A percentile compares a stretch with the other conserved stretches of the same genome.
Conservation (phyloP, 37 sponge, comb jelly and placozoan species). For the Chondrilla cf. caribensis region DNA sequence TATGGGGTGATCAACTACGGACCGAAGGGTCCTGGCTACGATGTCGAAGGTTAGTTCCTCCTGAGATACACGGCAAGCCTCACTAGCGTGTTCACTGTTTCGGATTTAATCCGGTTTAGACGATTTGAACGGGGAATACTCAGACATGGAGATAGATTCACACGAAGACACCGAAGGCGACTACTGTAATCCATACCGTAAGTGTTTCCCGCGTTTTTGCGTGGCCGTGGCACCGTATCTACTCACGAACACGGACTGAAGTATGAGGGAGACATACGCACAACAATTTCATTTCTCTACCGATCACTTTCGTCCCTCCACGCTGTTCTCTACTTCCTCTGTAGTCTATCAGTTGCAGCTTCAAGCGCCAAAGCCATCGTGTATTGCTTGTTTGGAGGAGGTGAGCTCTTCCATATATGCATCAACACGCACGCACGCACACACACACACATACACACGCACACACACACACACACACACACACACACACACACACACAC, state of each 20-base stretch:
- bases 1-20: constrained; percentile 2
- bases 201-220: constrained; percentile 18
- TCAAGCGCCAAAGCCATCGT: constrained; percentile 52
- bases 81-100: background rate
- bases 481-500: too few species aligned
- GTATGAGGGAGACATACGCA: too few species aligned
- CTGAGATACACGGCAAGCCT: background rate
- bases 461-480: too few species aligned
- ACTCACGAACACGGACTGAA: too few species aligned
- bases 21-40: background rate
- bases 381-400: constrained; percentile 34
- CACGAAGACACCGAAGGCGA: constrained; percentile 38
- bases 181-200: constrained; percentile 76
- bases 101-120: background rate
- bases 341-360: constrained; percentile 78
- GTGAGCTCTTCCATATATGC: too few species aligned
- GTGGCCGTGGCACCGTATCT: background rate
- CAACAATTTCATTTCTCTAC: too few species aligned
- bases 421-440: background rate
- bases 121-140: background rate
- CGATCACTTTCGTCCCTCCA: too few species aligned
- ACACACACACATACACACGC: background rate
- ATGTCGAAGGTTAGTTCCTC: background rate
- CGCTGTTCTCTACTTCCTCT: background rate
- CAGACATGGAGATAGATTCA: background rate